Percentiles rank a stretch among this genome's conserved stretches.
Evolutionary conservation across 1,140 invertebrate genomes (phyloP).

Genomic region (Zaprionus inermis): DNA sequence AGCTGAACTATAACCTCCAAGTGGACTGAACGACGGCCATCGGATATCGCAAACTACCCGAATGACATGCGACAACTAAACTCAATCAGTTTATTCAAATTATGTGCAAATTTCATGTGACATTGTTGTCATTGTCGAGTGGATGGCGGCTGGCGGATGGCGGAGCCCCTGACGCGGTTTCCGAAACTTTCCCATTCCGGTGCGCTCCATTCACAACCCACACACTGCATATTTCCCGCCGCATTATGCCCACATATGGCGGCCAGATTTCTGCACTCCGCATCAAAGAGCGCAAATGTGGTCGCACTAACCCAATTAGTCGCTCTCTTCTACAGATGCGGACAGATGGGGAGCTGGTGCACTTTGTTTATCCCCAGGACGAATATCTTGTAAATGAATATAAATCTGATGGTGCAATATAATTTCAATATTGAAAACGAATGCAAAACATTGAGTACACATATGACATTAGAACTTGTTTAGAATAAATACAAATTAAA

Average conservation of each 20-base stretch:
- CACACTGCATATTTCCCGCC: background rate
- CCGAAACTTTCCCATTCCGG: background rate
- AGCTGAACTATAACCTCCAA: slow-evolving; percentile 37
- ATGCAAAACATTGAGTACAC: too few relatives aligned
- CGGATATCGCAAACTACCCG: slow-evolving; percentile 46
- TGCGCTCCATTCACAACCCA: background rate
- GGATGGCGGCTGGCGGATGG: background rate
- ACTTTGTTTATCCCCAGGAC: background rate
- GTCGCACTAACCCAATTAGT: slow-evolving; percentile 58
- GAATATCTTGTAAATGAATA: background rate
- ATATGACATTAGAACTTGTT: too few relatives aligned
- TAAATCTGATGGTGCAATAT: too few relatives aligned
- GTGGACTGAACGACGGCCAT: background rate
- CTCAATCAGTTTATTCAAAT: slow-evolving; percentile 82
- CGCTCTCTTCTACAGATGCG: background rate
- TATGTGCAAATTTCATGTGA: slow-evolving; percentile 71
- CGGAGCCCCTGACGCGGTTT: background rate
- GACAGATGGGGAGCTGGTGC: background rate
- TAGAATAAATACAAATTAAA: too few relatives aligned
- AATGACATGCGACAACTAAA: slow-evolving; percentile 47
- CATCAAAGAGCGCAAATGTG: slow-evolving; percentile 56
- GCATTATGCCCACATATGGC: slow-evolving; percentile 42
- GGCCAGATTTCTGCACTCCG: slow-evolving; percentile 42
- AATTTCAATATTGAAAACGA: too few relatives aligned
- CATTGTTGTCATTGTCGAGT: slow-evolving; percentile 46